Base-by-base conservation (phyloP, 2,888 invertebrate genomes). In the Sycophila texana region DNA sequence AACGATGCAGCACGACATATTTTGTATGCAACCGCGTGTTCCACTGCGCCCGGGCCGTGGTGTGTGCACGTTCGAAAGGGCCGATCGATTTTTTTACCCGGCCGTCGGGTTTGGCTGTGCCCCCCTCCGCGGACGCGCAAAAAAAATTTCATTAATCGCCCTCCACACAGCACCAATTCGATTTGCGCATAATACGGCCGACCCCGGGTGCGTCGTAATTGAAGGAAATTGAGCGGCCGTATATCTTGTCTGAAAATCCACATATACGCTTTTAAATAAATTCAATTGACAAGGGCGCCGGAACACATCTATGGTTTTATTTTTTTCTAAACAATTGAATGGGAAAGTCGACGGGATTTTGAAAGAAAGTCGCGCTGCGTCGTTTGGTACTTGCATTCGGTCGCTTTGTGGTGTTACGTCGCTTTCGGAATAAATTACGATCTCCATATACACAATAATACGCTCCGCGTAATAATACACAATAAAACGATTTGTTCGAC, bases 1-100 rank as follows among this genome's bases (percentile, higher is more conserved):
- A 83, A 83, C 82, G 82, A 83, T 83, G 83, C 83, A 83, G 81
- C 82, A 80, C 82, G 81, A 83, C 82, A 84, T 79, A 83, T 83
- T 82, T 82, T 71, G 80, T 79, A 80, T 79, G 77, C 75, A 79
- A 81, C 72, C 78, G 75, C 74, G 72, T 76, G 55, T 47, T 74
- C 58, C 60, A 26, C 72, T 66, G 77, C 77, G 63, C 57, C 72
- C 72, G 65, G 63, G 58, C 49, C 71, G n/a, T 53, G 20, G n/a
- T 22, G 3, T 26, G 63, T 16, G 39, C 26, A 18, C 39, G 63
- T 18, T 20, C 63, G 55, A n/a, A n/a, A 39, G 61, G 61, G 39
- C 30, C 30, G 61, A 63, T 63, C 61, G 30, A 61, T 39, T 61
- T 60, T 61, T 58, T 66, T 49, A 53, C 13, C 58, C 26, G 53